phyloP scores from a whole-genome alignment of 1,140 invertebrate species.

The Neuroterus valhalla region DNA sequence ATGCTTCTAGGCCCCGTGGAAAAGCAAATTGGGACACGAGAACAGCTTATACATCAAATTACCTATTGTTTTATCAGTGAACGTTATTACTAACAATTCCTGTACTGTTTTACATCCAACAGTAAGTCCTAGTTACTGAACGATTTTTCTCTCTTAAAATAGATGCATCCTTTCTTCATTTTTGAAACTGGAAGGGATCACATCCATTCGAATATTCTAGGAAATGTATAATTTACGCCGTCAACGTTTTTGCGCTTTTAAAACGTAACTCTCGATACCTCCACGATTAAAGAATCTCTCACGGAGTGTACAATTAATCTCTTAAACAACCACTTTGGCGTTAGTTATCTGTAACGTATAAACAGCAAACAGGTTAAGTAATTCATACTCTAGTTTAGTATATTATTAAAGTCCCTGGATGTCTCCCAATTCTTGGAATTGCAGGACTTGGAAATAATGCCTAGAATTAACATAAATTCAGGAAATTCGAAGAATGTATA shows the following conservation, averaged over 20 bases:
- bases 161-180: constrained; percentile 22
- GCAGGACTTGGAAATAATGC: no score
- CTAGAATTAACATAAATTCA: no score
- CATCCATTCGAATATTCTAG: constrained; percentile 18
- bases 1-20: constrained; percentile 60
- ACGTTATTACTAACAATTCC: constrained; percentile 35
- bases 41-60: constrained; percentile 59
- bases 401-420: no score
- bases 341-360: no score
- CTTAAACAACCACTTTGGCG: no score
- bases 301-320: no score
- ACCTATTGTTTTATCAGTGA: constrained; percentile 49
- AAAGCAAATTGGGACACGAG: constrained; percentile 62
- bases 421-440: no score
- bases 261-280: not conserved
- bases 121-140: constrained; percentile 32
- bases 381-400: no score
- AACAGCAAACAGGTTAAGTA: no score
- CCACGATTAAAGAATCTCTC: no score
- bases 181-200: not conserved
- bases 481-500: no score
- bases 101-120: constrained; percentile 39
- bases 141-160: constrained; percentile 28
- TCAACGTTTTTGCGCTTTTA: not conserved
- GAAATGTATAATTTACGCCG: not conserved